These are phyloP conservation scores for Acanthornis magna DNA, from an alignment of 2,797 vertebrate genomes.

Conservation along the genomic window DNA sequence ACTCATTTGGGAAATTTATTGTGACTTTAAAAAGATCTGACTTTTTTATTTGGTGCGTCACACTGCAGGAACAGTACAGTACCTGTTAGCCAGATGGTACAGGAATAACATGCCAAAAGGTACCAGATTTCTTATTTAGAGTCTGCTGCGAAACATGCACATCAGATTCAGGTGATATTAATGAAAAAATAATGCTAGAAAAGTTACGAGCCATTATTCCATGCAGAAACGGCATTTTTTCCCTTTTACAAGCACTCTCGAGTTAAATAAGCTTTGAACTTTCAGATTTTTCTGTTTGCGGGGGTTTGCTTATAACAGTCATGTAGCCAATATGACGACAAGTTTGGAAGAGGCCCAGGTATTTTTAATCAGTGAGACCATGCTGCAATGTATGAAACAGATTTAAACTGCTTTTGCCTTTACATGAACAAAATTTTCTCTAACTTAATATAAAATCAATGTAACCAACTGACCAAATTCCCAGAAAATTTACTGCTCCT, in stretches of 20 bases:
- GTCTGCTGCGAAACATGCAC: slow-evolving; percentile 65
- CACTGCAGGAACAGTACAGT: slow-evolving; percentile 70
- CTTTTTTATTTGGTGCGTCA: slow-evolving; percentile 75
- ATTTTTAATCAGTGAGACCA: slow-evolving; percentile 74
- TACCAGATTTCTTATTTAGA: slow-evolving; percentile 73
- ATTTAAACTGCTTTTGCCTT: slow-evolving; percentile 57
- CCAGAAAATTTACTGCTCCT: slow-evolving; percentile 27
- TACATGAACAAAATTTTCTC: slow-evolving; percentile 46
- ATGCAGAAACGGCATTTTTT: slow-evolving; percentile 69
- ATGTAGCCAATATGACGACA: slow-evolving; percentile 67
- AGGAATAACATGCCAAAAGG: slow-evolving; percentile 66
- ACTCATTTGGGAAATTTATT: slow-evolving; percentile 78
- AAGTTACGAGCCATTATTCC: slow-evolving; percentile 75
- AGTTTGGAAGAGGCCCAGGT: slow-evolving; percentile 68
- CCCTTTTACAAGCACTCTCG: slow-evolving; percentile 69
- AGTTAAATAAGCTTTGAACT: slow-evolving; percentile 77
- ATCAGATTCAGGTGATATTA: slow-evolving; percentile 72
- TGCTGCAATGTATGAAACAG: slow-evolving; percentile 58
- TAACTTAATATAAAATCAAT: slow-evolving; percentile 53
- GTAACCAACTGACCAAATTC: slow-evolving; percentile 45
- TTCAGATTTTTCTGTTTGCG: slow-evolving; percentile 62
- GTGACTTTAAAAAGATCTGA: slow-evolving; percentile 74
- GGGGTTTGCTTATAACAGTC: slow-evolving; percentile 65
- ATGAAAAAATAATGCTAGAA: slow-evolving; percentile 73
- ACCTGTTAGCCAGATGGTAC: slow-evolving; percentile 79